Evolutionary conservation across 1,140 invertebrate genomes (phyloP).

Genomic region (Drepana arcuata): DNA sequence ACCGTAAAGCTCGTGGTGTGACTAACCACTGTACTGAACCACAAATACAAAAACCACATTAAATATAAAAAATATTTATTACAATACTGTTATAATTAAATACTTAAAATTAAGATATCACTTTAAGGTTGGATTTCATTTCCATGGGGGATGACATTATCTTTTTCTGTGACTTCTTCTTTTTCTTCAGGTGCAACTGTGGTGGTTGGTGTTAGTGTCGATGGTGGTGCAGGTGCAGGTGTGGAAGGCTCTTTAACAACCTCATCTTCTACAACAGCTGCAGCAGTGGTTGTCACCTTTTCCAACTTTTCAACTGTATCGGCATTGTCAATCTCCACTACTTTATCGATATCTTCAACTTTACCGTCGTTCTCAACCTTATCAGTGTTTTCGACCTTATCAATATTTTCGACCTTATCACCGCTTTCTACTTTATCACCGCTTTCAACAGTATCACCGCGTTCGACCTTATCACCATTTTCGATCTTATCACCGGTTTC

Average conservation of each 20-base stretch:
- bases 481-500: no score
- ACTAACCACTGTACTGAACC: no score
- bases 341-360: no score
- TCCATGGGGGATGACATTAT: conserved; percentile 43
- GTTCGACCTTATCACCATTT: no score
- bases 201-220: conserved; percentile 33
- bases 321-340: no score
- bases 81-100: conserved; percentile 58
- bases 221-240: no score
- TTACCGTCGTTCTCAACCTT: no score
- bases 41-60: neutral
- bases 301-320: no score
- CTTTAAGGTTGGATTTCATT: conserved; percentile 47
- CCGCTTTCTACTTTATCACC: conserved; percentile 17
- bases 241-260: conserved; percentile 39
- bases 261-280: conserved; percentile 12
- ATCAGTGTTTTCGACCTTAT: neutral
- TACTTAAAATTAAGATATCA: conserved; percentile 48
- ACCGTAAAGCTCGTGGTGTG: no score
- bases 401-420: conserved; percentile 7
- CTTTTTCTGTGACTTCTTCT: conserved; percentile 45
- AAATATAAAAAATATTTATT: conserved; percentile 52
- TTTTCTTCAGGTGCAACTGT: no score
- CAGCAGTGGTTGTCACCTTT: neutral
- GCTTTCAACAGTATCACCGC: no score